Evolutionary conservation across 2,888 invertebrate genomes (phyloP).

Genomic region (Andrena praecox): DNA sequence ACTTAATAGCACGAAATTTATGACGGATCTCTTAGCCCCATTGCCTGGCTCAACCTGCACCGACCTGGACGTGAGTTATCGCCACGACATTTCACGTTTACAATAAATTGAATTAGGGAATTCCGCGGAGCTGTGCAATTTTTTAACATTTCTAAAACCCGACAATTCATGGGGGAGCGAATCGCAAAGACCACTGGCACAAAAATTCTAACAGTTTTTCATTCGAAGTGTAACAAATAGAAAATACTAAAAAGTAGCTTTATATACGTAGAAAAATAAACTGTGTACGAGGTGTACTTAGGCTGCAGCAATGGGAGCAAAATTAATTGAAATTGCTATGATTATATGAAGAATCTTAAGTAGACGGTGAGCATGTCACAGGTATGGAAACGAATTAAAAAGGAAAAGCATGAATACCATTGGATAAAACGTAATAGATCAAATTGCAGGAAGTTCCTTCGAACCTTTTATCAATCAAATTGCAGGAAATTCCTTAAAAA

Average conservation of each 20-base stretch:
- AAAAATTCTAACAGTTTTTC: neutral
- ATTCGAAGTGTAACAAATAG: neutral
- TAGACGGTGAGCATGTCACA: no score
- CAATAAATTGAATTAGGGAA: slow-evolving; percentile 49
- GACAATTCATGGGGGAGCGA: neutral
- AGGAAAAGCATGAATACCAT: neutral
- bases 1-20: slow-evolving; percentile 63
- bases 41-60: neutral
- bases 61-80: slow-evolving; percentile 38
- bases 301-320: neutral
- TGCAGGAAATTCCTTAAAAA: neutral
- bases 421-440: neutral
- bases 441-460: slow-evolving; percentile 2
- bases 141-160: neutral
- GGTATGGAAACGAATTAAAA: neutral
- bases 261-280: neutral
- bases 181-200: no score
- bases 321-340: neutral
- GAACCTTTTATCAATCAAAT: slow-evolving; percentile 1
- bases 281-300: neutral
- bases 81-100: slow-evolving; percentile 45
- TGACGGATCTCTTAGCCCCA: slow-evolving; percentile 48
- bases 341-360: neutral
- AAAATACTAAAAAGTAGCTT: neutral
- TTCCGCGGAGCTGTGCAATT: neutral